Base-by-base conservation (phyloP, 2,113 vertebrate species). In the Entomyzon cyanotis region DNA sequence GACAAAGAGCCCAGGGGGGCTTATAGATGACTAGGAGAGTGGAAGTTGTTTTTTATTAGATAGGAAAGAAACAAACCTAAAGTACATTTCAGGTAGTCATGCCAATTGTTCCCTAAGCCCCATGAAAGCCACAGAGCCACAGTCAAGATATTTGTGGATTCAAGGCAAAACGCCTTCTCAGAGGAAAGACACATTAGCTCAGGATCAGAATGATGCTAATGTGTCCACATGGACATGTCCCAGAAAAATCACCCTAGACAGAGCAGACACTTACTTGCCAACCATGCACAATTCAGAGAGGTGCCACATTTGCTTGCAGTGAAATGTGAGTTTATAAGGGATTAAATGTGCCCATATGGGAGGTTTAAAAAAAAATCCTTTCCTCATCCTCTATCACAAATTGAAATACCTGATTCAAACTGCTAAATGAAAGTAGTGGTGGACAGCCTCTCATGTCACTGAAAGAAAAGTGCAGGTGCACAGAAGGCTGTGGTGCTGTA, bases 111-210 rank as follows among this genome's bases (percentile, higher is more conserved):
- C 27, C 11, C 27, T 74, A 65, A 71, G 8, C 10, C 17, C 63
- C 2, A 2, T 27, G 56, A 74, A 80, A 88, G 7, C 12, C 35
- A 28, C 0, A 0, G 28, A 93, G 31, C 27, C 0, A 0, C 27
- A 52, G 24, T 25, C 8, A 59, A 74, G 25, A 31, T 42, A 77
- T 10, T 62, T n/a, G 20, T 55, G n/a, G 20, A 53, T 58, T 91
- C 77, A 85, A 77, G 27, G 18, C 12, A 83, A 88, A 93, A 93
- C 4, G 0, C 8, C 5, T 31, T 94, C 14, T 50, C 47, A 64
- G 11, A 83, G 31, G 12, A 15, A 87, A 56, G 19, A 17, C 16
- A 7, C 3, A 0, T 50, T 70, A 56, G 14, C 50, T 80, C 53
- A 85, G 41, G n/a, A 59, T 35, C 15, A 37, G 42, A 35, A 73